These are phyloP conservation scores for Falcunculus frontatus DNA, from an alignment of 2,113 vertebrate species.

Conservation along the genomic window DNA sequence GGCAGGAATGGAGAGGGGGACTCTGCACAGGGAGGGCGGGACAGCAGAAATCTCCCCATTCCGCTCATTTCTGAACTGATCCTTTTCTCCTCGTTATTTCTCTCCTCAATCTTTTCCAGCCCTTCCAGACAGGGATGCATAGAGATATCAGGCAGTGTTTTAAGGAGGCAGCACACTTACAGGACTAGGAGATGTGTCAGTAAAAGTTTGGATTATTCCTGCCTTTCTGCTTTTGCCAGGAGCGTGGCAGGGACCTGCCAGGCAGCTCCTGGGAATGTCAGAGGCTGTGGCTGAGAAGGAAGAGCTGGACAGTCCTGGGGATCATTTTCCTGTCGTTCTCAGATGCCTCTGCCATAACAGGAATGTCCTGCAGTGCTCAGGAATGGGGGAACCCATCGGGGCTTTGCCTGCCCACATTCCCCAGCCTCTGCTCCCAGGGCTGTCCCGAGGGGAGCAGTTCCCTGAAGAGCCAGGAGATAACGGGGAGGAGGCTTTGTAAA, in stretches of 20 bases:
- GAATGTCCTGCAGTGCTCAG: not conserved
- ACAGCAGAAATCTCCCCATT: not conserved
- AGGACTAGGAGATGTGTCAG: not conserved
- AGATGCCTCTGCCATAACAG: not conserved
- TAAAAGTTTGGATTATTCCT: not conserved
- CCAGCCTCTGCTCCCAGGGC: not conserved
- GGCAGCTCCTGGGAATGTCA: not conserved
- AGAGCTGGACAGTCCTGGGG: not conserved
- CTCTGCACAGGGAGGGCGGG: rapidly evolving
- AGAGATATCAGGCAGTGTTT: not conserved
- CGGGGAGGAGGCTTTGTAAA: not conserved
- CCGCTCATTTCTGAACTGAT: not conserved
- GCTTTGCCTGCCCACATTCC: not conserved
- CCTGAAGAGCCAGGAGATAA: not conserved
- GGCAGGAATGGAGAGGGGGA: not conserved
- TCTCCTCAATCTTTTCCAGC: not conserved
- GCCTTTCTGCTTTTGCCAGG: not conserved
- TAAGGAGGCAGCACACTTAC: not conserved
- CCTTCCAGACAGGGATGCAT: not conserved
- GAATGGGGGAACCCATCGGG: rapidly evolving
- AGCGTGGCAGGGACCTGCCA: not conserved
- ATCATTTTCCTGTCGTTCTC: not conserved
- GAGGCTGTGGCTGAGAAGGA: not conserved
- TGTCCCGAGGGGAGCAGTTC: not conserved
- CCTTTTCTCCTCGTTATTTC: not conserved